Conservation (phyloP, 2,797 vertebrate species). For the Cyprinella venusta region DNA sequence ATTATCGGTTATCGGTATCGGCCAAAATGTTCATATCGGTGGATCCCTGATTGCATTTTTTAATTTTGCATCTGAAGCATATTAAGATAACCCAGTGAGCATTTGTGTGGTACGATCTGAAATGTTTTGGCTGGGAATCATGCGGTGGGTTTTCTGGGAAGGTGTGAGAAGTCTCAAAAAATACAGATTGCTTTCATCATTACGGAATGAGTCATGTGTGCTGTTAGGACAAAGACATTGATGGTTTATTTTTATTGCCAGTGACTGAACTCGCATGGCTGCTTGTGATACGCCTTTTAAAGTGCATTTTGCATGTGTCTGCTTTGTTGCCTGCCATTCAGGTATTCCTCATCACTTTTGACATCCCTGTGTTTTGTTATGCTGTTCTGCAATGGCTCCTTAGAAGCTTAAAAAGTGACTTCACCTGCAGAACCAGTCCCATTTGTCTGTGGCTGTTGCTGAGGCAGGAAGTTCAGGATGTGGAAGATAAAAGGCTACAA, state of each 20-base stretch:
- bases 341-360: neutral
- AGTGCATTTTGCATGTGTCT: neutral
- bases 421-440: conserved; percentile 24
- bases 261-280: neutral
- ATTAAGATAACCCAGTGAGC: neutral
- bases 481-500: conserved; percentile 27
- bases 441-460: conserved; percentile 38
- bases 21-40: too few species aligned
- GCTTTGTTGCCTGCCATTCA: neutral
- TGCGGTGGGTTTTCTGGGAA: conserved; percentile 18
- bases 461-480: conserved; percentile 54
- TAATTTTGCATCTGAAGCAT: neutral
- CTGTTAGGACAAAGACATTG: neutral
- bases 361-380: neutral
- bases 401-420: conserved; percentile 9
- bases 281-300: neutral
- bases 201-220: conserved; percentile 35
- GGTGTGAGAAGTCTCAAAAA: conserved; percentile 34
- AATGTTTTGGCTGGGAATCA: neutral
- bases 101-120: neutral
- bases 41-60: neutral
- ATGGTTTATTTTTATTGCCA: neutral
- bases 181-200: conserved; percentile 36
- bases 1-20: too few species aligned
- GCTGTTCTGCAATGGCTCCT: neutral